Evolutionary conservation across 2,797 vertebrate species (phyloP).

Genomic region (Anguilla anguilla): DNA sequence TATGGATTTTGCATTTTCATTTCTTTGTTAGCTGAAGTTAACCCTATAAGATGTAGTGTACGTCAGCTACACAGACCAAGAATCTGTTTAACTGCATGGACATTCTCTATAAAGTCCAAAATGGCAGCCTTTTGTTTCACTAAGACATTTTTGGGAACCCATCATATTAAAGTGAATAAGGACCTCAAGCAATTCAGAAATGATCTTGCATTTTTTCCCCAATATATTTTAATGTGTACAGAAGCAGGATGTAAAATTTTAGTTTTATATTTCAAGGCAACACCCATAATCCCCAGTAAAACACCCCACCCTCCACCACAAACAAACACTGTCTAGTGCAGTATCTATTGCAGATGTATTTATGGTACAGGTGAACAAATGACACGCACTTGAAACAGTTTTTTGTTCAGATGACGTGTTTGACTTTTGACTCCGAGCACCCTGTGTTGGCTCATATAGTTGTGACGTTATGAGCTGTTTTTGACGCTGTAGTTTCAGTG

Average conservation of each 20-base stretch:
- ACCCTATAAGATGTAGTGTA: constrained; percentile 6
- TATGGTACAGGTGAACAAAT: too few species aligned
- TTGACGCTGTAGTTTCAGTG: not conserved
- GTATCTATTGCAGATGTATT: too few species aligned
- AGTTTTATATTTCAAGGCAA: not conserved
- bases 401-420: not conserved
- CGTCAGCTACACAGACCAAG: not conserved
- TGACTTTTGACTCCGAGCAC: not conserved
- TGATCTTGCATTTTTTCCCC: not conserved
- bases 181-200: not conserved
- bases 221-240: not conserved
- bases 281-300: not conserved
- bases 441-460: not conserved
- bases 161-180: not conserved
- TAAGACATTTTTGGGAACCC: not conserved
- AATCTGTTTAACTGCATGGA: not conserved
- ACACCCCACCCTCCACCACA: not conserved
- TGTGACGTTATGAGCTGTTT: constrained; percentile 29
- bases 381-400: constrained; percentile 28
- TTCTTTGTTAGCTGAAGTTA: constrained; percentile 25
- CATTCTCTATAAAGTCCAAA: not conserved
- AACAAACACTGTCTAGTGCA: not conserved
- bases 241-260: not conserved
- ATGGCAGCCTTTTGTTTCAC: not conserved
- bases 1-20: constrained; percentile 1